Base-by-base conservation (phyloP, 2,888 invertebrate species). In the Tipula confusa region DNA sequence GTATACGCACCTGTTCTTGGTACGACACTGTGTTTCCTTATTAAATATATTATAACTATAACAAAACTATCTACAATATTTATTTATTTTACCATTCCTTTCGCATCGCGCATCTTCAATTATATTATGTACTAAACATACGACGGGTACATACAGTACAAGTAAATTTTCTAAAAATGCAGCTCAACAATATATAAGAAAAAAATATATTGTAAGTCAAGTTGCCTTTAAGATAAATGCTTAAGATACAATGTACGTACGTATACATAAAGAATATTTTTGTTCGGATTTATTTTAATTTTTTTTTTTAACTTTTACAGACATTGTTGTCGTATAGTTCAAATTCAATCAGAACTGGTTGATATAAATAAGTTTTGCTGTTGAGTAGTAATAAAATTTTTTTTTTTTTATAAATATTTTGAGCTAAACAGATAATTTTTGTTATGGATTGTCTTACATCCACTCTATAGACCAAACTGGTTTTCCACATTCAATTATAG, bases 261-360 rank as follows among this genome's bases (percentile, higher is more conserved):
- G 3, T 38, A 38, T 11, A 31, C 11, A 38, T 24, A 64, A 64
- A 64, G 64, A 24, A 64, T 24, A 24, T 24, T 64, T 24, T 64
- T 11, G 33, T 11, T 18, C 64, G 24, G 64, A 64, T 64, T 64
- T 64, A 64, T 24, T 64, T 64, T 64, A 24, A 64, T 9, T 64
- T n/a, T n/a, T n/a, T n/a, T n/a, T n/a, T 64, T 11, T n/a, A 43
- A n/a, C 43, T n/a, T n/a, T n/a, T 43, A 64, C 64, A 64, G 24
- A 24, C 9, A 24, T 64, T 64, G 64, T 11, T 64, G 64, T 64
- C 24, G 64, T 64, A 11, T 9, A 64, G 11, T 24, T 24, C n/a
- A 11, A 64, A 64, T 64, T 64, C 64, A 64, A 64, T 64, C 64
- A 64, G 64, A 64, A 64, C 64, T 64, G 64, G 64, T 64, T 64